Percentiles rank a stretch among this genome's conserved stretches.
Conservation (phyloP, 2,797 vertebrate species). For the Enteromius mattozi region DNA sequence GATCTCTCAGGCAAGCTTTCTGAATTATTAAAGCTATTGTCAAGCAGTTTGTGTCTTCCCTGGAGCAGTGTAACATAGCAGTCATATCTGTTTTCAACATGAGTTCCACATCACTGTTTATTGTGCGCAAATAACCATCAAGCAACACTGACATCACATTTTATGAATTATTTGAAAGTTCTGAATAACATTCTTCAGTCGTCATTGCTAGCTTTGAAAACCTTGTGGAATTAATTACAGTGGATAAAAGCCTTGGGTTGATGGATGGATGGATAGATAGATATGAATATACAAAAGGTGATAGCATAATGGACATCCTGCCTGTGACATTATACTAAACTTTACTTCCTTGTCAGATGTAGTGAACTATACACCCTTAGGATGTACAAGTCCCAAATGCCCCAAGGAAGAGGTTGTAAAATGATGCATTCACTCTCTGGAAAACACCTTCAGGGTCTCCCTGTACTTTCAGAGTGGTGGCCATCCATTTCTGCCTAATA, state of each 20-base stretch:
- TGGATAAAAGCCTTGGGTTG: neutral
- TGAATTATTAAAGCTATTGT: constrained; percentile 46
- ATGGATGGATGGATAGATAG: neutral
- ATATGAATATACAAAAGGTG: too few species aligned
- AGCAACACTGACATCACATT: neutral
- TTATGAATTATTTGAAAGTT: neutral
- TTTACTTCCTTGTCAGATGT: neutral
- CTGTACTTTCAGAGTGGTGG: neutral
- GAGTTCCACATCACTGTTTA: constrained; percentile 12
- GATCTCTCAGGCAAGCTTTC: neutral
- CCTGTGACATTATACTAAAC: too few species aligned
- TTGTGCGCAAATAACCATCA: neutral
- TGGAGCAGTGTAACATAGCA: neutral
- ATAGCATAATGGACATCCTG: too few species aligned
- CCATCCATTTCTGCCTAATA: constrained; percentile 5
- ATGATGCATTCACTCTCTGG: constrained; percentile 28
- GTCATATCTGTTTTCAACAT: constrained; percentile 3
- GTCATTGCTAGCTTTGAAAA: neutral
- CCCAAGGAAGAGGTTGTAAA: constrained; percentile 7
- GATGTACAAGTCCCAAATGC: constrained; percentile 6
- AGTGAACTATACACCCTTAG: neutral
- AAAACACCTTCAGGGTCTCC: constrained; percentile 5
- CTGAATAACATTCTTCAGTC: neutral
- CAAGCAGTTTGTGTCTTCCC: neutral
- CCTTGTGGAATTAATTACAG: neutral